Percentiles rank a stretch among this genome's conserved stretches.
Evolutionary conservation across 2,113 vertebrate species (phyloP).

Genomic region (Dinomys branickii): DNA sequence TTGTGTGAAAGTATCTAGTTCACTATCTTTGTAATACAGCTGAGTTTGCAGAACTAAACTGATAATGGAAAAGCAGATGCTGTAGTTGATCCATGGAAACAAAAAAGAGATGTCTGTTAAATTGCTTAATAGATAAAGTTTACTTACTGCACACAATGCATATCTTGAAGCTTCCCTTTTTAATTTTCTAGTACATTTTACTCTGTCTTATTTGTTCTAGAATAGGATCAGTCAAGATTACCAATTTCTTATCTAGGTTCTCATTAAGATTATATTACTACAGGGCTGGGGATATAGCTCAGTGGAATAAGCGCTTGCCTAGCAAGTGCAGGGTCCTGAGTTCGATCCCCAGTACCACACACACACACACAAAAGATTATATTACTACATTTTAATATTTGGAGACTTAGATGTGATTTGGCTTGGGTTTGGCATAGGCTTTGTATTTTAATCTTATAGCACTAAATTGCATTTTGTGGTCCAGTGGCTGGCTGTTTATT

Average conservation of each 20-base stretch:
- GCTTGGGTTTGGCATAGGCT: neutral
- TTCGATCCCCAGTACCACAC: no score
- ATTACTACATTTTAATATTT: neutral
- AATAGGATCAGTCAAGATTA: neutral
- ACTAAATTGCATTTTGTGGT: neutral
- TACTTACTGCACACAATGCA: neutral
- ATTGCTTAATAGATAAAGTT: conserved; percentile 8
- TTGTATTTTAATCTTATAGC: neutral
- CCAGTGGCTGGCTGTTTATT: neutral
- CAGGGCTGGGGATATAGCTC: no score
- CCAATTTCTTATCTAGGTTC: neutral
- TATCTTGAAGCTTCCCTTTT: neutral
- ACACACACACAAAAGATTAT: no score
- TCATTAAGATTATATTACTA: neutral
- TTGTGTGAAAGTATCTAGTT: neutral
- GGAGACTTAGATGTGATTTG: neutral
- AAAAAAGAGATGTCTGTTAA: neutral
- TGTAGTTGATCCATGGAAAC: neutral
- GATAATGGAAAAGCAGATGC: neutral
- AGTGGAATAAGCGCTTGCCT: no score
- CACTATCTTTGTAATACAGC: neutral
- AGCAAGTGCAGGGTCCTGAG: no score
- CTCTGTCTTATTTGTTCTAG: neutral
- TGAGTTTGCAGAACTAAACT: conserved; percentile 39
- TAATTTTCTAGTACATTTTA: neutral